phyloP scores from a whole-genome alignment of 35 echinoderm and acorn worm genomes.

The Amphiura filiformis region DNA sequence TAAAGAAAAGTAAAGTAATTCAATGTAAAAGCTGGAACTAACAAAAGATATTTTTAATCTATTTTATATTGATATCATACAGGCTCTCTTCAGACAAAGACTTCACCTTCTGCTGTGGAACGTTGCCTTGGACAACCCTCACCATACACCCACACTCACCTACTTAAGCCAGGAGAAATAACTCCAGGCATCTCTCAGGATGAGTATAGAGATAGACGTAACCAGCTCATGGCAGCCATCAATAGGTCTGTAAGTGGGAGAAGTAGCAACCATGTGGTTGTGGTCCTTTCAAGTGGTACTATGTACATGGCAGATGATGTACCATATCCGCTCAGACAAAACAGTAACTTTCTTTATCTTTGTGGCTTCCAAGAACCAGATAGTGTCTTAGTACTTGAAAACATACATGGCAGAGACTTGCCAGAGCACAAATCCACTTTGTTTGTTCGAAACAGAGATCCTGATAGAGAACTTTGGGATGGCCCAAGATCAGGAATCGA shows the following conservation, averaged over 20 bases:
- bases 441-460: conserved; percentile 79
- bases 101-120: conserved; percentile 12
- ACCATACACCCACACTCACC: conserved; percentile 82
- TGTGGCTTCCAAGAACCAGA: conserved; percentile 95
- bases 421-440: conserved; percentile 80
- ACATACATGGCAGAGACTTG: conserved; percentile 49
- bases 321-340: conserved; percentile 94
- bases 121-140: conserved; percentile 88
- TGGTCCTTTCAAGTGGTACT: conserved; percentile 63
- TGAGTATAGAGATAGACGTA: conserved; percentile 57
- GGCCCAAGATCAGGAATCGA: conserved; percentile 83
- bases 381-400: conserved; percentile 84
- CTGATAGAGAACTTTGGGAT: conserved; percentile 95
- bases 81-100: not conserved
- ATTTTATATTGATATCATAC: too few relatives aligned
- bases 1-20: too few relatives aligned
- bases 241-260: conserved; percentile 48
- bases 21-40: too few relatives aligned
- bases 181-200: conserved; percentile 70
- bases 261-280: conserved; percentile 66
- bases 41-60: too few relatives aligned
- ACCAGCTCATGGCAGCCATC: conserved; percentile 72
- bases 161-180: conserved; percentile 76
- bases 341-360: conserved; percentile 88
- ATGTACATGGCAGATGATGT: conserved; percentile 97